These are phyloP conservation scores for Danaus melanippus DNA, from an alignment of 1,140 invertebrate species.

Conservation along the genomic window DNA sequence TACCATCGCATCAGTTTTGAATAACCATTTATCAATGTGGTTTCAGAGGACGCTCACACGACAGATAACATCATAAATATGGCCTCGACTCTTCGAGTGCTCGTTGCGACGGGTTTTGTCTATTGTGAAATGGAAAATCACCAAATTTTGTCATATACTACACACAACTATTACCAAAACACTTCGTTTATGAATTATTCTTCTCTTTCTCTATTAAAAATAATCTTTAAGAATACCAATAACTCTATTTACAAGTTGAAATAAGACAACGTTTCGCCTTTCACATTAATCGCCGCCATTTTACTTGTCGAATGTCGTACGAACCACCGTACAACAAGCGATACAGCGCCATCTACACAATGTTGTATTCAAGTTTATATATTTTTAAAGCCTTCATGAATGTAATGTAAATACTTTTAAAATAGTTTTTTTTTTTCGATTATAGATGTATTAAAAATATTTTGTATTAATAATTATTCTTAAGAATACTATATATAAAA, in stretches of 20 bases:
- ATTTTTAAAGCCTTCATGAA: conserved; percentile 9
- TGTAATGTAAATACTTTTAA: conserved; percentile 4
- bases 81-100: conserved; percentile 68
- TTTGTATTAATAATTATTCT: conserved; percentile 6
- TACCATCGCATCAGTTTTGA: conserved; percentile 65
- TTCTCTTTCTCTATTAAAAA: conserved; percentile 28
- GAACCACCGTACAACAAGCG: conserved; percentile 66
- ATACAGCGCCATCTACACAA: conserved; percentile 60
- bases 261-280: conserved; percentile 73
- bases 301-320: conserved; percentile 70
- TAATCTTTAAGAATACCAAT: conserved; percentile 43
- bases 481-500: too few relatives aligned
- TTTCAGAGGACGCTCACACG: conserved; percentile 67
- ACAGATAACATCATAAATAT: conserved; percentile 74
- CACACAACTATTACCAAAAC: conserved; percentile 43
- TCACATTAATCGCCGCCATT: conserved; percentile 73
- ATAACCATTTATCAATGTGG: conserved; percentile 64
- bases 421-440: conserved; percentile 9
- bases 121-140: conserved; percentile 64
- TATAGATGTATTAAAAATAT: not conserved
- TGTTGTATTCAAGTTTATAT: conserved; percentile 15
- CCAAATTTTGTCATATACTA: conserved; percentile 38
- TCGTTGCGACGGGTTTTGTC: conserved; percentile 69
- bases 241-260: conserved; percentile 71
- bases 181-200: conserved; percentile 37